phyloP scores from a whole-genome alignment of 2,797 vertebrate genomes.

The Streptopelia turtur region DNA sequence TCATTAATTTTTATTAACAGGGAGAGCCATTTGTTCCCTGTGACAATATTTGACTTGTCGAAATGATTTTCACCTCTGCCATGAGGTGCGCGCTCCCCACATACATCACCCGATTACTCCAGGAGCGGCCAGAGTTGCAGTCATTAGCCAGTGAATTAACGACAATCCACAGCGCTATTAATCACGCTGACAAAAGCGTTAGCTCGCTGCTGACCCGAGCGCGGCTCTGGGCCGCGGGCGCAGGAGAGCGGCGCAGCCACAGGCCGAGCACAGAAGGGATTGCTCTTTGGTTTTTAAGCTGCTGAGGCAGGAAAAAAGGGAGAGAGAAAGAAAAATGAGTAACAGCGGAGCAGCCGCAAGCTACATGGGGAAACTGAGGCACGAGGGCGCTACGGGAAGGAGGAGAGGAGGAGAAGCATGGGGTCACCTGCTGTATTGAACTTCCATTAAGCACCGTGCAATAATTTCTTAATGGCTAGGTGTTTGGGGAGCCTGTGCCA shows the following conservation, averaged over 20 bases:
- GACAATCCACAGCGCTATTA: conserved; percentile 93
- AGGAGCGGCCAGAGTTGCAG: conserved; percentile 86
- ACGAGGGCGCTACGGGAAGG: background rate
- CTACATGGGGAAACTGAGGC: background rate
- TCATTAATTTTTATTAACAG: conserved; percentile 97
- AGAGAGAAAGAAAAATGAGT: background rate
- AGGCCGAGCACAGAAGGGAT: conserved; percentile 44
- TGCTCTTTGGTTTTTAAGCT: background rate
- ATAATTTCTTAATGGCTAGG: background rate
- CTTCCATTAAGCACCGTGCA: background rate
- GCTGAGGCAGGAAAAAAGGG: conserved; percentile 28
- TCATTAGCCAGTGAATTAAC: conserved; percentile 99
- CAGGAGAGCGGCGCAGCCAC: conserved; percentile 68
- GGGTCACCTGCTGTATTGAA: background rate
- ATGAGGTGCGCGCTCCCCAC: conserved; percentile 87
- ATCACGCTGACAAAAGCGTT: conserved; percentile 99
- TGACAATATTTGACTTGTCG: conserved; percentile 93
- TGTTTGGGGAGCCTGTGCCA: background rate
- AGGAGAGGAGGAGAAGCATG: background rate
- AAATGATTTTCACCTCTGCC: conserved; percentile 99
- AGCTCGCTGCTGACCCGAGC: conserved; percentile 86
- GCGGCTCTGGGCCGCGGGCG: conserved; percentile 79
- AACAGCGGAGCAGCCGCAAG: background rate
- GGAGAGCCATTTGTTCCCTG: conserved; percentile 87
- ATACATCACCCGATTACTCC: conserved; percentile 98